phyloP scores from a whole-genome alignment of 1,140 invertebrate genomes.

The Orchesella cincta region DNA sequence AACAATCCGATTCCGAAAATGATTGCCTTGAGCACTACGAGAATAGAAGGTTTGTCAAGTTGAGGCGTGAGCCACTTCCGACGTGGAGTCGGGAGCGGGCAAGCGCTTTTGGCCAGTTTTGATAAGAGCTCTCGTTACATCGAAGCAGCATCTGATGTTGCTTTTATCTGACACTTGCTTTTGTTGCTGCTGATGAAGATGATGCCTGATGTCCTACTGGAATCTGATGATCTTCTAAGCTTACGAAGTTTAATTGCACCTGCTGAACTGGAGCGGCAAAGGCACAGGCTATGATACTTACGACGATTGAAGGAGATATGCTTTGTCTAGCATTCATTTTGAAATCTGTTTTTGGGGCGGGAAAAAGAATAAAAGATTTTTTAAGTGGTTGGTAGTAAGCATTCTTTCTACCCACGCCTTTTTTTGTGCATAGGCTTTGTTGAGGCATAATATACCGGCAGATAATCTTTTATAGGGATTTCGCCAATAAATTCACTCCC shows the following conservation, averaged over 20 bases:
- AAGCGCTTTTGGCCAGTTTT: slow-evolving; percentile 48
- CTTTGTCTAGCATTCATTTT: slow-evolving; percentile 44
- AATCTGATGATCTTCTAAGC: slow-evolving; percentile 12
- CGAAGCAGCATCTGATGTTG: slow-evolving; percentile 8
- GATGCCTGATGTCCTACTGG: neutral
- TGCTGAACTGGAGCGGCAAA: slow-evolving; percentile 26
- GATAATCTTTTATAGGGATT: too few relatives aligned
- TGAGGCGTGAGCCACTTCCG: slow-evolving; percentile 76
- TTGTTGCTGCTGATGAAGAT: neutral
- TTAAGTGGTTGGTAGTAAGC: too few relatives aligned
- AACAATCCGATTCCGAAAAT: slow-evolving; percentile 71
- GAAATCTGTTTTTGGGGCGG: neutral
- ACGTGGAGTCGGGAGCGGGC: slow-evolving; percentile 53
- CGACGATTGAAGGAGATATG: slow-evolving; percentile 36
- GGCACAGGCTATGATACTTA: slow-evolving; percentile 40
- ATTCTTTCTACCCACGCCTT: too few relatives aligned
- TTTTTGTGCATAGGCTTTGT: too few relatives aligned
- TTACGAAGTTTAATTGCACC: slow-evolving; percentile 21
- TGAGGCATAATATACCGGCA: too few relatives aligned
- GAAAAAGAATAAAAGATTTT: too few relatives aligned
- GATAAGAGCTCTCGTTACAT: slow-evolving; percentile 47
- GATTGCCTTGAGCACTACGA: slow-evolving; percentile 76
- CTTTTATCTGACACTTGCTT: neutral
- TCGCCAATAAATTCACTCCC: too few relatives aligned
- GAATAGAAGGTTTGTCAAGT: slow-evolving; percentile 78